These are phyloP conservation scores for Diachasma alloeum DNA, from an alignment of 1,140 invertebrate species.

Conservation along the genomic window DNA sequence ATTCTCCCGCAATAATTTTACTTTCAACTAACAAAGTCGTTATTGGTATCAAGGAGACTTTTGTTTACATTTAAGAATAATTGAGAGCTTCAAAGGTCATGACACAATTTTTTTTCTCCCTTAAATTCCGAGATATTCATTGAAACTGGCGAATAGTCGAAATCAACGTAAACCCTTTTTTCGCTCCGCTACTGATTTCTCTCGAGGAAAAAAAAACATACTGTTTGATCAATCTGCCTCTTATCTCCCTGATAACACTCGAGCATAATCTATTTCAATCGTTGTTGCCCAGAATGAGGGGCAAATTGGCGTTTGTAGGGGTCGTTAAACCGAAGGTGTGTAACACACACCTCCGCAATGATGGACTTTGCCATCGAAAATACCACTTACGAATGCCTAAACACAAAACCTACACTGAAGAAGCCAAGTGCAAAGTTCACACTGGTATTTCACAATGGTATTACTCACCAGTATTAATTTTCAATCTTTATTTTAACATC, in stretches of 20 bases:
- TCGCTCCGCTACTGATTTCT: no score
- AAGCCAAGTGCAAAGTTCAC: not conserved
- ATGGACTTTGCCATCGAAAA: slow-evolving; percentile 4
- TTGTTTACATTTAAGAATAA: no score
- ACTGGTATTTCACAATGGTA: not conserved
- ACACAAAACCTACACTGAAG: not conserved
- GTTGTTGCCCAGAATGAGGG: not conserved
- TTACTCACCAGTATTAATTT: not conserved
- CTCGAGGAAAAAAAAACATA: no score
- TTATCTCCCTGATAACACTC: not conserved
- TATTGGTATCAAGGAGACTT: no score
- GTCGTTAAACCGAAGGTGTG: slow-evolving; percentile 4
- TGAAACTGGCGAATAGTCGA: no score
- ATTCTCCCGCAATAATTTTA: no score
- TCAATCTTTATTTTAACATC: not conserved
- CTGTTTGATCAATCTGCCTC: not conserved
- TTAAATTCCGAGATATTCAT: no score
- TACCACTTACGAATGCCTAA: not conserved
- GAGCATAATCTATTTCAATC: not conserved
- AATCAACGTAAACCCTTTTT: no score
- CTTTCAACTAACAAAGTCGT: no score
- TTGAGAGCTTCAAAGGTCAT: no score
- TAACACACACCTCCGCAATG: not conserved
- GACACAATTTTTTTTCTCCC: no score
- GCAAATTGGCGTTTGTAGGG: not conserved